A percentile compares a stretch with the other conserved stretches of the same genome.
These are phyloP conservation scores for Andrena bucephala DNA, from an alignment of 2,888 invertebrate genomes.

Conservation along the genomic window DNA sequence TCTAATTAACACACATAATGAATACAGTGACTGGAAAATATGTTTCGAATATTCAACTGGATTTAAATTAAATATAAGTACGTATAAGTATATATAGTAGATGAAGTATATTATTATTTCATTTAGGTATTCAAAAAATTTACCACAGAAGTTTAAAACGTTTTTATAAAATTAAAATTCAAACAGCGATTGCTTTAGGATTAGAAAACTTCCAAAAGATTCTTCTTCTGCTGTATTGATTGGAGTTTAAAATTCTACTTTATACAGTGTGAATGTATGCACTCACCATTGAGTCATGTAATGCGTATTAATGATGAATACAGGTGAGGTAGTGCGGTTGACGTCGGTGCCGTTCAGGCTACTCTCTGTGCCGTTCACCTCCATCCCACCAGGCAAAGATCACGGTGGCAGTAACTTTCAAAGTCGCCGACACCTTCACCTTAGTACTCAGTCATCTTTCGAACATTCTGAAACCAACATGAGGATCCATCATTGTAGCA, in stretches of 20 bases:
- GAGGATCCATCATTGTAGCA: constrained; percentile 1
- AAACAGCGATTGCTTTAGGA: no score
- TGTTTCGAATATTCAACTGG: no score
- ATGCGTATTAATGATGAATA: constrained; percentile 91
- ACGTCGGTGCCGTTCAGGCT: constrained; percentile 86
- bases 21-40: no score
- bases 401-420: constrained; percentile 69
- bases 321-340: constrained; percentile 89
- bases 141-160: no score
- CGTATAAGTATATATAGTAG: no score
- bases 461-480: constrained; percentile 71
- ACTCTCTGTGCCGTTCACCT: constrained; percentile 78
- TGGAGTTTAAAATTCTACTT: neutral
- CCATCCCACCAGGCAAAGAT: constrained; percentile 74
- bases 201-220: no score
- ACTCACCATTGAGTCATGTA: constrained; percentile 93
- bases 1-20: no score
- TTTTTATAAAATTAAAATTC: no score
- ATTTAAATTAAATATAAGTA: no score
- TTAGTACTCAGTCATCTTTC: constrained; percentile 74
- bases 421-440: constrained; percentile 66
- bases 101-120: no score
- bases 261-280: neutral
- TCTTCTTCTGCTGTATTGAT: neutral
- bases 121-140: no score